Evolutionary conservation across 37 sponge, comb jelly and placozoan genomes (phyloP).

Genomic region (Agelas oroides): DNA sequence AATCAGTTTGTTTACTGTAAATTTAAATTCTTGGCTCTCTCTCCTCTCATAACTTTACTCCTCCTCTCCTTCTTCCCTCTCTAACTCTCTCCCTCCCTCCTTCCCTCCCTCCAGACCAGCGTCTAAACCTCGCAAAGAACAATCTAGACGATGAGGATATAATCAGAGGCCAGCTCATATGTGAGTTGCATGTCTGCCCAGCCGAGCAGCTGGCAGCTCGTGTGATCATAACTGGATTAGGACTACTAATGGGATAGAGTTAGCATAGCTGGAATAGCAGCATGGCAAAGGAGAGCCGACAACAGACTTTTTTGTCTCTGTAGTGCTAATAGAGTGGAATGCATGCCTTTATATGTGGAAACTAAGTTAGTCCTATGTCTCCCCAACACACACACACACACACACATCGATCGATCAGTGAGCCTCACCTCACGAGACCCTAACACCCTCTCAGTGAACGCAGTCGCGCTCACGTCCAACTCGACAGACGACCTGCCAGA

Average conservation of each 20-base stretch:
- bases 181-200: conserved; percentile 27
- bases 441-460: conserved; percentile 1
- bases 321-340: too few species aligned
- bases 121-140: conserved; percentile 78
- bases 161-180: conserved; percentile 77
- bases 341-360: too few species aligned
- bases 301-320: too few species aligned
- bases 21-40: neutral
- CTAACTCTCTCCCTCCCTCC: neutral
- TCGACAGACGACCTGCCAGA: conserved; percentile 86
- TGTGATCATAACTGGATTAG: too few species aligned
- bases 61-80: too few species aligned
- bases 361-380: too few species aligned
- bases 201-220: too few species aligned
- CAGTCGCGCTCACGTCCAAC: conserved; percentile 19
- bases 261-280: too few species aligned
- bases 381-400: too few species aligned
- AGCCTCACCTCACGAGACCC: conserved; percentile 81
- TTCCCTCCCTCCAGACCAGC: conserved; percentile 72
- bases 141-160: conserved; percentile 72
- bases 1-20: too few species aligned
- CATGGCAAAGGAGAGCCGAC: too few species aligned
- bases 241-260: too few species aligned
- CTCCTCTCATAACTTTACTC: neutral
- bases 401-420: conserved; percentile 29